Evolutionary conservation across 2,888 invertebrate genomes (phyloP).

Genomic region (Chloroclystis v-ata): DNA sequence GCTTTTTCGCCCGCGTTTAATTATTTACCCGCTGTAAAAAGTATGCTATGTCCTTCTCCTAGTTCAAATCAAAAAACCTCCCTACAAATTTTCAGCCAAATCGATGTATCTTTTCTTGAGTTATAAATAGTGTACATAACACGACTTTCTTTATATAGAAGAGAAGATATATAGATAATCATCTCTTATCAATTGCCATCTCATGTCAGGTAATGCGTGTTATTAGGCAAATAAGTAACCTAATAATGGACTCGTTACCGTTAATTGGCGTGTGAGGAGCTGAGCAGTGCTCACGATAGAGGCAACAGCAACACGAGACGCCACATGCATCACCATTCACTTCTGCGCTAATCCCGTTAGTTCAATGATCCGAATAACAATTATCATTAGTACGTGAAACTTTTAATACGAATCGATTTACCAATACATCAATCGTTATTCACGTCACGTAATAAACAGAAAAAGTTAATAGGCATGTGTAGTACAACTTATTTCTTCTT

Average conservation of each 20-base stretch:
- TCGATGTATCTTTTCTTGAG: no score
- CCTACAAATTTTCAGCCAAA: no score
- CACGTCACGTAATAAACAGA: constrained; percentile 45
- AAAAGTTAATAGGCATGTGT: constrained; percentile 42
- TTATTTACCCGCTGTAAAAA: no score
- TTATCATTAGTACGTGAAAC: constrained; percentile 51
- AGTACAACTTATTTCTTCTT: constrained; percentile 52
- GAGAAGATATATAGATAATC: no score
- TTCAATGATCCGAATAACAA: constrained; percentile 63
- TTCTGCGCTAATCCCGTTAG: constrained; percentile 51
- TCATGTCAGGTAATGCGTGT: neutral
- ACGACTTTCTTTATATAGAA: no score
- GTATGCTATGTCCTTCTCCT: no score
- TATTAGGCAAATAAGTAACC: constrained; percentile 7
- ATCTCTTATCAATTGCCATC: no score
- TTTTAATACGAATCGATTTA: constrained; percentile 50
- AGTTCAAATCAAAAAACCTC: no score
- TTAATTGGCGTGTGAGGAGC: constrained; percentile 22
- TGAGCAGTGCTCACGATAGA: constrained; percentile 33
- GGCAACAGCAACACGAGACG: constrained; percentile 32
- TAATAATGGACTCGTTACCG: constrained; percentile 6
- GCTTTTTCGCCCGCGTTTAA: no score
- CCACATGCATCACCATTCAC: constrained; percentile 44
- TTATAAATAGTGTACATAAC: no score
- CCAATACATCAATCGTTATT: constrained; percentile 45